Evolutionary conservation across 2,113 vertebrate genomes (phyloP), one percentile per base, ranked within the genome.

Genomic region (Hemiscyllium ocellatum): DNA sequence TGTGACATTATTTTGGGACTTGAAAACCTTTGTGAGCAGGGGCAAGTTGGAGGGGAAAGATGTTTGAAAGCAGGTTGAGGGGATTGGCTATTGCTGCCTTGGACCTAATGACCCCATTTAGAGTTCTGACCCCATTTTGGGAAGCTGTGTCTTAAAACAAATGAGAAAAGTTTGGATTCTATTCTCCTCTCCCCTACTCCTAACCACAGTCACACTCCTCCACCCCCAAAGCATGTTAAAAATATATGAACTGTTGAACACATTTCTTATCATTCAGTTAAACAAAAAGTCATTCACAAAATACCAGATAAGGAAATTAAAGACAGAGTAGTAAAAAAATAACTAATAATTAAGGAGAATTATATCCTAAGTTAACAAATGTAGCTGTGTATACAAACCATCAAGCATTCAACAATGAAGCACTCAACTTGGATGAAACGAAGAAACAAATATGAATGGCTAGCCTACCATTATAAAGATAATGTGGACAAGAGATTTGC

Each of bases 281-380:
- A 61, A 17, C 15, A n/a, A 91, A 20, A 12, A 22, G 6, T 0
- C 37, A 83, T 83, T 91, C 87, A 65, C 15, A 91, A 65, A 65
- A 91, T 65, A n/a, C 87, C 33, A n/a, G 87, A 83, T n/a, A 65
- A n/a, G 52, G 13, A 61, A 65, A 91, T 65, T 91, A 91, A 91
- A 65, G 80, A 4, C 37, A 83, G 13, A 33, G 12, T 90, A 33
- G 7, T 33, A 61, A 33, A 26, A 26, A 90, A 52, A 61, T 90
- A 90, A 90, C 13, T 37, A 90, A 13, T 37, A 47, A 42, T 83
- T 83, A 83, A 83, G 42, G 19, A 83, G 37, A 56, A 20, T 6
- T n/a, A 61, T 65, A 61, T 5, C 87, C 29, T n/a, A 33, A 91
- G 87, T 91, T 65, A 65, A 29, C 56, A 91, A 56, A 91, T 61